Percentiles rank a stretch among this genome's conserved stretches.
phyloP scores from a whole-genome alignment of 2,797 vertebrate genomes.

The Siniperca obscura region DNA sequence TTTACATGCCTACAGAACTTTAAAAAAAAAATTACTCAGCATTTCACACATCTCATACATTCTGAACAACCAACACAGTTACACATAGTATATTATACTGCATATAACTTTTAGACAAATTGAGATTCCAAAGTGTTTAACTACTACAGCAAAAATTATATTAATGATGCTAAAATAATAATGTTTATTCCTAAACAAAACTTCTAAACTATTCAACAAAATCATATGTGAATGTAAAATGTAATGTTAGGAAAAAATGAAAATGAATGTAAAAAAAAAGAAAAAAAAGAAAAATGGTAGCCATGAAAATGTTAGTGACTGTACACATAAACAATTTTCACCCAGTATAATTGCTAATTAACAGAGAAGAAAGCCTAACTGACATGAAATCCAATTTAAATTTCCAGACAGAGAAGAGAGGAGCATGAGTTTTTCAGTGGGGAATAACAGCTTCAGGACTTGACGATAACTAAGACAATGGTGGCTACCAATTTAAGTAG shows the following conservation, averaged over 20 bases:
- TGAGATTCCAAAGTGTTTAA: background rate
- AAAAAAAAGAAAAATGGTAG: too few relatives aligned
- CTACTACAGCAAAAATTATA: background rate
- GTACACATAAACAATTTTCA: too few relatives aligned
- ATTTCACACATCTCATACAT: background rate
- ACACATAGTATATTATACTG: background rate
- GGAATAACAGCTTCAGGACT: background rate
- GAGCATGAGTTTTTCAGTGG: slow-evolving; percentile 9
- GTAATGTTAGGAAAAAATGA: too few relatives aligned
- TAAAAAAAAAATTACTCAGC: background rate
- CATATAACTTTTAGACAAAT: background rate
- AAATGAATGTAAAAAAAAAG: too few relatives aligned
- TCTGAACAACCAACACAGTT: background rate
- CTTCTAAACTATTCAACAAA: background rate
- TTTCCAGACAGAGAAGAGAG: background rate
- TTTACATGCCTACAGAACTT: background rate
- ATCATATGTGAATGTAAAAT: background rate
- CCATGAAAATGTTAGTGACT: background rate
- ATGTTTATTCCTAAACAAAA: background rate
- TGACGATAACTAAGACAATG: background rate
- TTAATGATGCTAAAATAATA: background rate
- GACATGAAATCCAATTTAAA: slow-evolving; percentile 20
- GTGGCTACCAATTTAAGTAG: background rate
- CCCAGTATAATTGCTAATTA: slow-evolving; percentile 11
- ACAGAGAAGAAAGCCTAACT: slow-evolving; percentile 6